These are phyloP conservation scores for Trichechus manatus DNA, from an alignment of 2,113 vertebrate species.

Conservation along the genomic window DNA sequence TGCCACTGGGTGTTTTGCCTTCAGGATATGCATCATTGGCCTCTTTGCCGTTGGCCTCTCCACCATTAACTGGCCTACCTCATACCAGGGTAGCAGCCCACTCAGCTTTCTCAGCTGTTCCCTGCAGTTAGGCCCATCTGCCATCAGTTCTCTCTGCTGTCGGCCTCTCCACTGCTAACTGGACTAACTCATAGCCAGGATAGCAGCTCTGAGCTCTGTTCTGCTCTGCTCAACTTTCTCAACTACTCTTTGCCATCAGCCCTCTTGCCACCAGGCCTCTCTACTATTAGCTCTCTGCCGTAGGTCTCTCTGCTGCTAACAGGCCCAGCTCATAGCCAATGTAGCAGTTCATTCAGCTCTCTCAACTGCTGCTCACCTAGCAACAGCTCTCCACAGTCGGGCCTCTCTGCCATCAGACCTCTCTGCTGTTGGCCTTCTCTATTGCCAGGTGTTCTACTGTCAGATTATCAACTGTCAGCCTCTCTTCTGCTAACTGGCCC, in stretches of 20 bases:
- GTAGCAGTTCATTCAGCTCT: not conserved
- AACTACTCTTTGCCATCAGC: not conserved
- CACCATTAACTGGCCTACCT: too few species aligned
- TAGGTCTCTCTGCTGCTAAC: not conserved
- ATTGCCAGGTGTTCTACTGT: too few species aligned
- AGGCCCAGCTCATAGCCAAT: not conserved
- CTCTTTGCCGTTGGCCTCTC: too few species aligned
- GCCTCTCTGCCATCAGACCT: not conserved
- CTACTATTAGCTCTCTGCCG: not conserved
- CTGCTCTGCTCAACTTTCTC: not conserved
- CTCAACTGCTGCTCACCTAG: not conserved
- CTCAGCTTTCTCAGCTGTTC: too few species aligned
- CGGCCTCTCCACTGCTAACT: not conserved
- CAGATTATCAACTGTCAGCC: too few species aligned
- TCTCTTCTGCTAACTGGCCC: not conserved
- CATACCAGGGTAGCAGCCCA: too few species aligned
- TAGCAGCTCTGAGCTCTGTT: not conserved
- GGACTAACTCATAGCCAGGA: not conserved
- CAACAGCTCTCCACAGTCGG: not conserved
- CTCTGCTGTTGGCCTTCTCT: not conserved
- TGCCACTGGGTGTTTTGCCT: too few species aligned
- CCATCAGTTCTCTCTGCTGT: not conserved
- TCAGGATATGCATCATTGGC: too few species aligned
- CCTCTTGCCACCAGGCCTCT: not conserved
- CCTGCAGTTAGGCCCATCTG: not conserved